A percentile compares a stretch with the other conserved stretches of the same genome.
phyloP scores from a whole-genome alignment of 2,888 invertebrate genomes.

The Hymenopus coronatus region DNA sequence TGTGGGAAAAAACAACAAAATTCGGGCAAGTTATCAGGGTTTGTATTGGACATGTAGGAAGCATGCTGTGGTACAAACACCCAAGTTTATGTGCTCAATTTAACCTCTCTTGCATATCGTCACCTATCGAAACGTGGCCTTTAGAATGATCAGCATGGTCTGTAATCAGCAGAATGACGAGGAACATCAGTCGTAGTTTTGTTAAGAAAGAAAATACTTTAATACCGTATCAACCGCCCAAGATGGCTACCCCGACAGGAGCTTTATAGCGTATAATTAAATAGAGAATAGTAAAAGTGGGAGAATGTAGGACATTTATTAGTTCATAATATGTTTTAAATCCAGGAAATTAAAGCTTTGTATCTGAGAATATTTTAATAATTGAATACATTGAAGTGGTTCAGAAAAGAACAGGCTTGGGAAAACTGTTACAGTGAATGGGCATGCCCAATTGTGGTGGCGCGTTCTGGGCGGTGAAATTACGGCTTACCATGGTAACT shows the following conservation, averaged over 20 bases:
- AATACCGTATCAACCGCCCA: conserved; percentile 36
- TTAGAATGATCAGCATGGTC: not conserved
- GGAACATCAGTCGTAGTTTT: not conserved
- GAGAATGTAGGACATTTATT: not conserved
- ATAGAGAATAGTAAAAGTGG: not conserved
- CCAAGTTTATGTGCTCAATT: not conserved
- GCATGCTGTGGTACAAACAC: not conserved
- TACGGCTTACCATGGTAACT: conserved; percentile 21
- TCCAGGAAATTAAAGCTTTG: no score
- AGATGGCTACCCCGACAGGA: conserved; percentile 45
- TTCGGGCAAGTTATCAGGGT: not conserved
- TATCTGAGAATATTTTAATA: no score
- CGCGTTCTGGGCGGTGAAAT: conserved; percentile 27
- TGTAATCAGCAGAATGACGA: not conserved
- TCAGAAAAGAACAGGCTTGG: conserved; percentile 12
- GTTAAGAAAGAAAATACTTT: conserved; percentile 19
- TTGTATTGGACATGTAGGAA: not conserved
- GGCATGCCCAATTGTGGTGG: conserved; percentile 31
- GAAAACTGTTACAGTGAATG: conserved; percentile 22
- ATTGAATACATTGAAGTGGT: conserved; percentile 10
- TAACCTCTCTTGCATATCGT: conserved; percentile 2
- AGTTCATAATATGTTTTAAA: not conserved
- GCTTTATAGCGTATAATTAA: not conserved
- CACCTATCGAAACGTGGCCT: not conserved
- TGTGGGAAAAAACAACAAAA: not conserved